phyloP scores from a whole-genome alignment of 2,888 invertebrate species.

The Diaprepes abbreviatus region DNA sequence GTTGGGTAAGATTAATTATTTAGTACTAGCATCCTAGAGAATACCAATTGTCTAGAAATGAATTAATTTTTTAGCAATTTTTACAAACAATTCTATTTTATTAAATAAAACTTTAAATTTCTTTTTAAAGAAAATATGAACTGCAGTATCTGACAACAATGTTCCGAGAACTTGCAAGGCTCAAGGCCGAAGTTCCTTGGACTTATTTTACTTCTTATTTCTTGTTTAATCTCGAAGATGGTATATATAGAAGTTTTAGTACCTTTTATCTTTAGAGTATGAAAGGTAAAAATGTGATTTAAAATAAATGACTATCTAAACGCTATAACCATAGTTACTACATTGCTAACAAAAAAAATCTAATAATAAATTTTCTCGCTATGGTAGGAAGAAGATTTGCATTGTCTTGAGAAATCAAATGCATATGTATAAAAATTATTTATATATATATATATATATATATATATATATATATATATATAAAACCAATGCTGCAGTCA shows the following conservation, averaged over 20 bases:
- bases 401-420: too few relatives aligned
- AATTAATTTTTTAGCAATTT: too few relatives aligned
- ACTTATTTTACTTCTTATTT: slow-evolving; percentile 11
- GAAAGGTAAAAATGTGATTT: slow-evolving; percentile 4
- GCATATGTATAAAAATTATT: too few relatives aligned
- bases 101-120: too few relatives aligned
- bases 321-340: slow-evolving; percentile 5
- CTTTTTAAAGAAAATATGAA: too few relatives aligned
- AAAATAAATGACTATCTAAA: slow-evolving; percentile 13
- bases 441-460: too few relatives aligned
- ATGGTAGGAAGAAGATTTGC: background rate
- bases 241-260: slow-evolving; percentile 10
- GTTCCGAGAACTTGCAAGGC: background rate
- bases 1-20: too few relatives aligned
- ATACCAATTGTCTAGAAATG: too few relatives aligned
- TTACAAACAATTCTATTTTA: too few relatives aligned
- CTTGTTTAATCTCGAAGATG: slow-evolving; percentile 1
- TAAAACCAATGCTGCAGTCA: too few relatives aligned
- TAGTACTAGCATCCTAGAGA: too few relatives aligned
- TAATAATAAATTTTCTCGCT: background rate
- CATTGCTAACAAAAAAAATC: slow-evolving; percentile 1
- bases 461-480: too few relatives aligned
- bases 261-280: slow-evolving; percentile 3
- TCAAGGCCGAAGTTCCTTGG: slow-evolving; percentile 11
- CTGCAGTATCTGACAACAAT: slow-evolving; percentile 1